A percentile compares a stretch with the other conserved stretches of the same genome.
phyloP scores from a whole-genome alignment of 2,888 invertebrate genomes.

The Parasteatoda lunata region DNA sequence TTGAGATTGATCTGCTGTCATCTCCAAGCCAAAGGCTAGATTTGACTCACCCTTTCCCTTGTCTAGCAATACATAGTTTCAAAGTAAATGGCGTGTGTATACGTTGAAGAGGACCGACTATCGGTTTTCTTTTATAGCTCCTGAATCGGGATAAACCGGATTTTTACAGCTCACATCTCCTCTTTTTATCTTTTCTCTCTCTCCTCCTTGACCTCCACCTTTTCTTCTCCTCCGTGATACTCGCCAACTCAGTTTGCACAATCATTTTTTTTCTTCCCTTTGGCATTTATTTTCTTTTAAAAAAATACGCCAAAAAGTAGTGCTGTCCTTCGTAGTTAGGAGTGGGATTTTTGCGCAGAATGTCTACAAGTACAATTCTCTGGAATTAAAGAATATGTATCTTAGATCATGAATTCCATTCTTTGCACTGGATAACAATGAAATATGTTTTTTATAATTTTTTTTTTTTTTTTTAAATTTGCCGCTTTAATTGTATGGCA shows the following conservation, averaged over 20 bases:
- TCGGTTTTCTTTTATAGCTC: slow-evolving; percentile 66
- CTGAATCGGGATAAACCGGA: slow-evolving; percentile 62
- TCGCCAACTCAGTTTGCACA: neutral
- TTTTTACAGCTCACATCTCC: slow-evolving; percentile 59
- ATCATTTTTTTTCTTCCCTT: neutral
- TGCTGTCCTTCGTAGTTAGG: no score
- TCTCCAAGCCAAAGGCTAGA: slow-evolving; percentile 66
- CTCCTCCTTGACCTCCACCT: neutral
- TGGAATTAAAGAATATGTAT: no score
- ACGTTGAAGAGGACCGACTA: slow-evolving; percentile 49
- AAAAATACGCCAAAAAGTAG: no score
- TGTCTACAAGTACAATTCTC: no score
- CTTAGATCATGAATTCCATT: no score
- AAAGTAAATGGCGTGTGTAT: slow-evolving; percentile 64
- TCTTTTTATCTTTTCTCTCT: slow-evolving; percentile 31
- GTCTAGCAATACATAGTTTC: slow-evolving; percentile 64
- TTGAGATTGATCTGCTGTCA: slow-evolving; percentile 68
- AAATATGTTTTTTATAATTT: no score
- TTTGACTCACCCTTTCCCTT: slow-evolving; percentile 36
- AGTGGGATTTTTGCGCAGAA: no score
- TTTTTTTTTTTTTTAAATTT: no score
- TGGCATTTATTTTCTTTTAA: neutral
- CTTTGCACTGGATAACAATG: no score
- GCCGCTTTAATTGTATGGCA: no score
- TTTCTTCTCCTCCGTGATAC: neutral